These are phyloP conservation scores for Drosophila mimetica DNA, from an alignment of 2,888 invertebrate genomes.

Conservation along the genomic window DNA sequence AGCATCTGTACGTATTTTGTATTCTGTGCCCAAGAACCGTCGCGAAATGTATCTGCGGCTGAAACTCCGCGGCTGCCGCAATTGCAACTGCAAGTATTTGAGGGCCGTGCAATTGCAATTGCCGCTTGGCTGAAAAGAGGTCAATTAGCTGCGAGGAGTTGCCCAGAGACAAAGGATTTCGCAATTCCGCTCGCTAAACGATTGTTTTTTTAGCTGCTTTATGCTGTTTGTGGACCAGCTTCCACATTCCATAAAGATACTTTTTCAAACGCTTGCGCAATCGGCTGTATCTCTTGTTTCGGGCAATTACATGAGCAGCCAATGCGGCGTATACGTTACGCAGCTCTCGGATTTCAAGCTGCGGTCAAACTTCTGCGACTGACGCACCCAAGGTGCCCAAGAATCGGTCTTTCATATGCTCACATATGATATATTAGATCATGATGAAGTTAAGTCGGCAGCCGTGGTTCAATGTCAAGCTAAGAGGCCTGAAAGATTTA, in stretches of 20 bases:
- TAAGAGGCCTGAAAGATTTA: slow-evolving; percentile 24
- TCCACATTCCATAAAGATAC: slow-evolving; percentile 57
- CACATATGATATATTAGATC: slow-evolving; percentile 32
- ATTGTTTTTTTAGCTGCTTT: slow-evolving; percentile 8
- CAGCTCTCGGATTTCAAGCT: slow-evolving; percentile 3
- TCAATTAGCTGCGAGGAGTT: slow-evolving; percentile 71
- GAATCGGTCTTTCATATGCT: slow-evolving; percentile 7
- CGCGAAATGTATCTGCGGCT: slow-evolving; percentile 34
- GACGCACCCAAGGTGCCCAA: slow-evolving; percentile 38
- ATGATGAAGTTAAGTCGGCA: slow-evolving; percentile 34
- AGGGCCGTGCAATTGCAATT: slow-evolving; percentile 76
- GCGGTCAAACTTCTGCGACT: slow-evolving; percentile 36
- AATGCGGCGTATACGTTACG: slow-evolving; percentile 42
- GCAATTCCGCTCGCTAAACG: slow-evolving; percentile 33
- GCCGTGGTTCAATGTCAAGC: slow-evolving; percentile 36
- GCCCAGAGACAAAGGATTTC: slow-evolving; percentile 51
- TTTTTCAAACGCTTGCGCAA: slow-evolving; percentile 33
- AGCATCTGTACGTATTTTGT: slow-evolving; percentile 35
- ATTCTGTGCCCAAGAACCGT: slow-evolving; percentile 61
- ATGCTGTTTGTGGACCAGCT: slow-evolving; percentile 22
- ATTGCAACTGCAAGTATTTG: slow-evolving; percentile 44
- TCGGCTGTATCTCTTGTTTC: slow-evolving; percentile 27
- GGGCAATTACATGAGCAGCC: slow-evolving; percentile 35
- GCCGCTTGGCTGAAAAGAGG: slow-evolving; percentile 79
- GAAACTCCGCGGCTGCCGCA: slow-evolving; percentile 3